Evolutionary conservation across 2,797 vertebrate genomes (phyloP).

Genomic region (Uromys caudimaculatus): DNA sequence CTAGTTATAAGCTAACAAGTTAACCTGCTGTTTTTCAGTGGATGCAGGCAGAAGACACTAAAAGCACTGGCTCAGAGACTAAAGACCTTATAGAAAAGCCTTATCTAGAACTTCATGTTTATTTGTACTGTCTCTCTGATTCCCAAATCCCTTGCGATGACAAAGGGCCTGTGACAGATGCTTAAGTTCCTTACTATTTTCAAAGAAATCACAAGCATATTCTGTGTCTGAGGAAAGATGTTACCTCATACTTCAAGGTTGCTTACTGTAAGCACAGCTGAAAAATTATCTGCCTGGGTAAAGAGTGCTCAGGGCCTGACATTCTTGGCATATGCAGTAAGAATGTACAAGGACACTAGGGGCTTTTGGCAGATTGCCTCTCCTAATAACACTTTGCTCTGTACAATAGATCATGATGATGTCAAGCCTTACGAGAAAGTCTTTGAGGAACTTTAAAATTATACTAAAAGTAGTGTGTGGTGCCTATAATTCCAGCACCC

Average conservation of each 20-base stretch:
- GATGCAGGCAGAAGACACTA: conserved; percentile 24
- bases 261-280: conserved; percentile 37
- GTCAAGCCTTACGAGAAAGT: conserved; percentile 43
- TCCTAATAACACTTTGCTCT: conserved; percentile 49
- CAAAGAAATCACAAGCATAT: conserved; percentile 49
- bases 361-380: conserved; percentile 12
- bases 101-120: background rate
- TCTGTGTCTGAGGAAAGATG: background rate
- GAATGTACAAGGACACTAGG: conserved; percentile 8
- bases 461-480: background rate
- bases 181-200: background rate
- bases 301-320: background rate
- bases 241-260: conserved; percentile 32
- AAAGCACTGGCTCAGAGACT: background rate
- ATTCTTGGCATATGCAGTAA: conserved; percentile 31
- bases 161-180: background rate
- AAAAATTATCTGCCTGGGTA: conserved; percentile 27
- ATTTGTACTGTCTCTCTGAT: conserved; percentile 17
- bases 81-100: background rate
- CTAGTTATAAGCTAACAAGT: background rate
- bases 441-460: conserved; percentile 38
- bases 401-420: conserved; percentile 46
- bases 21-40: conserved; percentile 32
- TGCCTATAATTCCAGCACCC: background rate
- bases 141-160: background rate